Conservation (phyloP, 1,140 invertebrate species). For the Trichogramma pretiosum region DNA sequence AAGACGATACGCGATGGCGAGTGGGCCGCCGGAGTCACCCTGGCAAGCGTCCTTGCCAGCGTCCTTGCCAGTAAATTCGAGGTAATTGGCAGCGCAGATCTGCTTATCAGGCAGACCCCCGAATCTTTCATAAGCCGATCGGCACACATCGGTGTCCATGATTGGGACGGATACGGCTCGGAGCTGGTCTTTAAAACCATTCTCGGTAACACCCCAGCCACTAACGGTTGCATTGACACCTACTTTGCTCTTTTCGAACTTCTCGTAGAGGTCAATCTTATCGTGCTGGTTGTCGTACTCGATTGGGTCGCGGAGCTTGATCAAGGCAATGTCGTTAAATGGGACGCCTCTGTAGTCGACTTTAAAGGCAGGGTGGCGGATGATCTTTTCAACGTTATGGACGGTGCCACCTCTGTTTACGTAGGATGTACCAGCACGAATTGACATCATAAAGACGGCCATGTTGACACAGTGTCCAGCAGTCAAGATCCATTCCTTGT, state of each 20-base stretch:
- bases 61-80: too few species aligned
- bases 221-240: conserved; percentile 28
- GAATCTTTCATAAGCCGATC: background rate
- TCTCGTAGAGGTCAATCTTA: conserved; percentile 9
- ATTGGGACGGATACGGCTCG: background rate
- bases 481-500: conserved; percentile 47
- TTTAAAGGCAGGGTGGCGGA: conserved; percentile 12
- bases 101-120: background rate
- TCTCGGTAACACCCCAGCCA: conserved; percentile 34
- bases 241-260: conserved; percentile 8
- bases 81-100: background rate
- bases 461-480: conserved; percentile 50
- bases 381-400: conserved; percentile 11
- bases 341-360: background rate
- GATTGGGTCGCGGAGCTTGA: conserved; percentile 12
- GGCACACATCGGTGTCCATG: background rate
- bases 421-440: conserved; percentile 14
- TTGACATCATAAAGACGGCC: background rate
- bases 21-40: background rate
- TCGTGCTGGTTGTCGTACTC: conserved; percentile 14
- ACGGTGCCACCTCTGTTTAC: conserved; percentile 10
- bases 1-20: background rate
- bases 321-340: conserved; percentile 19
- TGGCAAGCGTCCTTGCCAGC: background rate
- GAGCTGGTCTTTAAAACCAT: conserved; percentile 28